Base-by-base conservation (phyloP, 1,140 invertebrate species). In the Zaprionus camerounensis region DNA sequence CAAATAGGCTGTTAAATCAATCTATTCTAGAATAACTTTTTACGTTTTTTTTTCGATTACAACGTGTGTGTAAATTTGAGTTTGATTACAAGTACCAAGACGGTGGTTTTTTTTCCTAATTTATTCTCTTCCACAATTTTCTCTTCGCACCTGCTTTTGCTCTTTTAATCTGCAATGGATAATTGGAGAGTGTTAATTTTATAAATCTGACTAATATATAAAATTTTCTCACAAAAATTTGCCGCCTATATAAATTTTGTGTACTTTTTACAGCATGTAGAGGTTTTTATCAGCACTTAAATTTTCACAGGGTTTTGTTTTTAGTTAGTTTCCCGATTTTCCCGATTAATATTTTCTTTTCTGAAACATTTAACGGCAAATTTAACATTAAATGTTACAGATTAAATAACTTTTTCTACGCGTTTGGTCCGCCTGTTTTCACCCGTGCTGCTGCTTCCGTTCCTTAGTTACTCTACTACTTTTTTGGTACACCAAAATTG, bases 401-500 rank as follows among this genome's bases (percentile, higher is more conserved):
- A 12, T 59, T 22, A 66, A 73, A 59, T 59, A 53, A 17, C 53
- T 73, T 67, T 55, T 17, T 20, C 28, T 76, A 28, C 41, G 41
- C 28, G 56, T 46, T 66, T 67, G 68, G 68, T 72, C 57, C 56
- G 63, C 44, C 62, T 71, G 31, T 65, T 46, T 64, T 71, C 15
- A 64, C 44, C 62, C 68, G 66, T 64, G 67, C 58, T 62, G 49
- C 22, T 62, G 49, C 22, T 69, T 36, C 67, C 75, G 63, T 74
- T 57, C 58, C 61, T 61, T 74, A 58, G 72, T 70, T 87, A 67
- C 66, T 82, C 80, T 69, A 80, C 81, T 87, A 68, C 76, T 92
- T 92, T 91, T 91, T 92, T 92, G 78, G 91, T 92, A 92, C 91
- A 92, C 91, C 84, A 92, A 92, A 92, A 92, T 92, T 85, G 82